A percentile compares a stretch with the other conserved stretches of the same genome.
Evolutionary conservation across 2,888 invertebrate genomes (phyloP).

Genomic region (Drosophila quinaria): DNA sequence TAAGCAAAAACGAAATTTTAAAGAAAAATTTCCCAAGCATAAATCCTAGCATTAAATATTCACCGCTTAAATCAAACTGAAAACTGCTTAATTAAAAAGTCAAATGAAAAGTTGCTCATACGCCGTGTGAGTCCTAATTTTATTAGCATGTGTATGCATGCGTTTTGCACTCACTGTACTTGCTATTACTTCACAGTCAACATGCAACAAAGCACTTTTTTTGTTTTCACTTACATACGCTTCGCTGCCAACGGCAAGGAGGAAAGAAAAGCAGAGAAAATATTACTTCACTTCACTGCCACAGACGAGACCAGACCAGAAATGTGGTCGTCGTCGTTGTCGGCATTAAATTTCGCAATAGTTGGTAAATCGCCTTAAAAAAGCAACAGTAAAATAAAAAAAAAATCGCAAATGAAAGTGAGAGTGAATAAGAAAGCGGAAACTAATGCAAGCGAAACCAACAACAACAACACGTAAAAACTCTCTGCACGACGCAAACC

Average conservation of each 20-base stretch:
- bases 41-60: slow-evolving; percentile 46
- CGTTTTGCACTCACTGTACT: slow-evolving; percentile 1
- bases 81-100: slow-evolving; percentile 56
- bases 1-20: slow-evolving; percentile 22
- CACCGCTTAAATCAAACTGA: slow-evolving; percentile 19
- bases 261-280: slow-evolving; percentile 63
- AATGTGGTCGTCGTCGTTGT: slow-evolving; percentile 58
- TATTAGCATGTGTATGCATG: slow-evolving; percentile 7
- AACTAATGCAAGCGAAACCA: slow-evolving; percentile 78
- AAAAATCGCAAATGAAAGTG: slow-evolving; percentile 82
- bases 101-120: slow-evolving; percentile 56
- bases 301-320: slow-evolving; percentile 66
- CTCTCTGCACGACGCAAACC: slow-evolving; percentile 57
- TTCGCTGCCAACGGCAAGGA: slow-evolving; percentile 55
- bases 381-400: slow-evolving; percentile 34
- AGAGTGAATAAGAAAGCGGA: slow-evolving; percentile 86
- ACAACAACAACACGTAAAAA: slow-evolving; percentile 24
- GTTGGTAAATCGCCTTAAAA: slow-evolving; percentile 75
- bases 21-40: slow-evolving; percentile 50
- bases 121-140: slow-evolving; percentile 68
- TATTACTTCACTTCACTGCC: slow-evolving; percentile 84
- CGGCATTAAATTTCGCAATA: slow-evolving; percentile 83
- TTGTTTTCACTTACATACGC: slow-evolving; percentile 72
- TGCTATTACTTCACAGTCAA: slow-evolving; percentile 71
- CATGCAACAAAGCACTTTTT: slow-evolving; percentile 48